Percentiles rank a stretch among this genome's conserved stretches.
These are phyloP conservation scores for Acrocephalus kingi DNA, from an alignment of 2,113 vertebrate genomes.

Conservation along the genomic window DNA sequence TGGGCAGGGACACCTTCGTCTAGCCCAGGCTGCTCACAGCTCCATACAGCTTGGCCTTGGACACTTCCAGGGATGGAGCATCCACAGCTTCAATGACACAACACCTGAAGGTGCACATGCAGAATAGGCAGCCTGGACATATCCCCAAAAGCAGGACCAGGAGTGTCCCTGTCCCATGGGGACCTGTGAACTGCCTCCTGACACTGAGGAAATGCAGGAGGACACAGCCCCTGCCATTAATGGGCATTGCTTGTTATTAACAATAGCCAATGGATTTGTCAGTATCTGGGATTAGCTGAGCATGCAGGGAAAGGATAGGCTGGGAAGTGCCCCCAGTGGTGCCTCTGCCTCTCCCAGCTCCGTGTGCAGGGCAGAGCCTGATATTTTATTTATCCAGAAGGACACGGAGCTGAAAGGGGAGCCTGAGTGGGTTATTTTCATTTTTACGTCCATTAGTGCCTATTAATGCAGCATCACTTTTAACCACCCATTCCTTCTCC, in stretches of 20 bases:
- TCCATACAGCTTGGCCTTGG: neutral
- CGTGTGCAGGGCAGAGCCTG: neutral
- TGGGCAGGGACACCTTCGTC: neutral
- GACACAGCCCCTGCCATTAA: neutral
- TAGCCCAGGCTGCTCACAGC: neutral
- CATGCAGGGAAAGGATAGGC: neutral
- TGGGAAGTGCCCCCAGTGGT: neutral
- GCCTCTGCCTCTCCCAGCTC: neutral
- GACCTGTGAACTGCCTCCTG: neutral
- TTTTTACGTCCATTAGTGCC: neutral
- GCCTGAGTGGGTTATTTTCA: neutral
- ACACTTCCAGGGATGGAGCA: neutral
- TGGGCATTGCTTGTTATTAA: neutral
- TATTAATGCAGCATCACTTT: neutral
- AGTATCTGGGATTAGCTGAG: neutral
- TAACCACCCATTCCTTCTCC: neutral
- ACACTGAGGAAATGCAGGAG: neutral
- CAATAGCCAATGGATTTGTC: neutral
- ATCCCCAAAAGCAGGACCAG: neutral
- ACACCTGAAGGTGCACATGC: neutral
- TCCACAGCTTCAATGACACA: neutral
- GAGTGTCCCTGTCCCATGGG: neutral
- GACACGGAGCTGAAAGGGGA: neutral
- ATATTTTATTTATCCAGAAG: slow-evolving; percentile 42
- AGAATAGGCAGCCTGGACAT: neutral